phyloP scores from a whole-genome alignment of 1,140 invertebrate genomes.

The Argopecten irradians region DNA sequence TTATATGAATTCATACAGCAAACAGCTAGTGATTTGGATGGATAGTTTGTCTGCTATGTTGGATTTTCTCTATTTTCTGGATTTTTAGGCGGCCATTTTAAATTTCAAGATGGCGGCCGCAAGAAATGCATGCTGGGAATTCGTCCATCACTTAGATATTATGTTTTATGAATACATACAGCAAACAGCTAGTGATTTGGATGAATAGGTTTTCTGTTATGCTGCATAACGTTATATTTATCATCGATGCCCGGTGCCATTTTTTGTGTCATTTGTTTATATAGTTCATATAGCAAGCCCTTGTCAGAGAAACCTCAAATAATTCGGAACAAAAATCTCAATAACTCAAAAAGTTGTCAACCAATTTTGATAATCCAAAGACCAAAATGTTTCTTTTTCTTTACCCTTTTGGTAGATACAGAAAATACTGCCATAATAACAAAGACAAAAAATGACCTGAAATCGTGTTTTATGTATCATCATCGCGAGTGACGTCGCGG shows the following conservation, averaged over 20 bases:
- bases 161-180: not conserved
- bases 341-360: not conserved
- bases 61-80: not conserved
- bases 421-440: not conserved
- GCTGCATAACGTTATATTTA: not conserved
- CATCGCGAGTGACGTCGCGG: no score
- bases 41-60: not conserved
- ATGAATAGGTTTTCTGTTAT: not conserved
- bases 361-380: not conserved
- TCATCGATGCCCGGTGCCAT: not conserved
- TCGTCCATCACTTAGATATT: not conserved
- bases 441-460: not conserved
- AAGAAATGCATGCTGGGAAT: not conserved
- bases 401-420: not conserved
- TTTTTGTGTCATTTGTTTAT: not conserved
- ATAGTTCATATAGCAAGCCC: not conserved
- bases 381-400: not conserved
- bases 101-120: not conserved
- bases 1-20: not conserved
- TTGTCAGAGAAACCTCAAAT: not conserved
- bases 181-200: not conserved
- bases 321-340: not conserved
- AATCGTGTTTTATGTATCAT: no score
- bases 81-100: not conserved
- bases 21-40: not conserved